A percentile compares a stretch with the other conserved stretches of the same genome.
Evolutionary conservation across 1,140 invertebrate species (phyloP).

Genomic region (Charaxes varanes): DNA sequence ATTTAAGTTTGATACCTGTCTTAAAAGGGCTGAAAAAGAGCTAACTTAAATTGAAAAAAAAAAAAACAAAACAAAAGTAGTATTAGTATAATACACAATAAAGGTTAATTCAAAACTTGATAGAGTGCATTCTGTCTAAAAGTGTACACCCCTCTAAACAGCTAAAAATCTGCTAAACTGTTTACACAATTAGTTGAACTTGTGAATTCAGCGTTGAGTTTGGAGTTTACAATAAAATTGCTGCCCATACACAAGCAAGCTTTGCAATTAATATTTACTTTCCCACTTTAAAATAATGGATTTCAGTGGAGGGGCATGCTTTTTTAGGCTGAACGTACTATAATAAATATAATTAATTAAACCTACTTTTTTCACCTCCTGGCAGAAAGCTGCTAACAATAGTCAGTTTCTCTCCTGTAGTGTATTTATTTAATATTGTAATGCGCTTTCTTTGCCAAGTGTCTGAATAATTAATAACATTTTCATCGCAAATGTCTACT

Average conservation of each 20-base stretch:
- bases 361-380: constrained; percentile 84
- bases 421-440: constrained; percentile 89
- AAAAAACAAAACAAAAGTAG: constrained; percentile 28
- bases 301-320: too few relatives aligned
- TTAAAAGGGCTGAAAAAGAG: constrained; percentile 81
- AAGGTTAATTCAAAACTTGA: too few relatives aligned
- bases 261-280: too few relatives aligned
- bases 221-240: too few relatives aligned
- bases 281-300: too few relatives aligned
- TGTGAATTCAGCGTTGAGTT: too few relatives aligned
- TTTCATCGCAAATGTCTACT: constrained; percentile 49
- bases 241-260: too few relatives aligned
- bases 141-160: too few relatives aligned
- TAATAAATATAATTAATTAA: constrained; percentile 3
- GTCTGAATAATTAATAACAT: constrained; percentile 75
- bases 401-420: constrained; percentile 92
- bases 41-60: constrained; percentile 60
- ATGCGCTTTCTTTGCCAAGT: constrained; percentile 84
- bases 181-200: too few relatives aligned
- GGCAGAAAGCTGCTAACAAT: constrained; percentile 91
- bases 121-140: too few relatives aligned
- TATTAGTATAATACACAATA: constrained; percentile 2
- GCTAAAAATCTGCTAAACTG: too few relatives aligned
- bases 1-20: constrained; percentile 84
- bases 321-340: too few relatives aligned